phyloP scores from a whole-genome alignment of 2,113 vertebrate species.

The Cromileptes altivelis region DNA sequence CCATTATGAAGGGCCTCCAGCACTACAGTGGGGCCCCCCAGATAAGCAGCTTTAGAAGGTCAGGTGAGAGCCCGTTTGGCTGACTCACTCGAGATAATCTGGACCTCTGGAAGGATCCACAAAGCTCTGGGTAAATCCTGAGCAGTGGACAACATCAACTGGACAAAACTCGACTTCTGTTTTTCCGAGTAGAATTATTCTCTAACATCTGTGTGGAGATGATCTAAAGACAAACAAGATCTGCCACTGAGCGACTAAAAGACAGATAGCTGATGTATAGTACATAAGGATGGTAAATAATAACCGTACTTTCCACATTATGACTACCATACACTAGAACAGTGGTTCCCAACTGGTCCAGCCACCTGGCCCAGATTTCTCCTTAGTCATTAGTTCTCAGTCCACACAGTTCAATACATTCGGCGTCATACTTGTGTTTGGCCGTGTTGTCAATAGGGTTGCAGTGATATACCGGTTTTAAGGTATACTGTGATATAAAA shows the following conservation, averaged over 20 bases:
- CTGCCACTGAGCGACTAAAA: background rate
- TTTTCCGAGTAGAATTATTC: slow-evolving; percentile 9
- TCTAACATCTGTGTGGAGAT: background rate
- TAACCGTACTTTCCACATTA: no score
- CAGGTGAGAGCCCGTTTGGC: slow-evolving; percentile 71
- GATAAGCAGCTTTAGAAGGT: slow-evolving; percentile 75
- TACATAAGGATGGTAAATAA: no score
- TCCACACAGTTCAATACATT: no score
- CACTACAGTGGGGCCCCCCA: slow-evolving; percentile 42
- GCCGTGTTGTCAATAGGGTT: no score
- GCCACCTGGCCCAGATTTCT: no score
- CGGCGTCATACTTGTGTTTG: no score
- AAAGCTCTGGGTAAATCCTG: slow-evolving; percentile 49
- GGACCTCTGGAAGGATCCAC: slow-evolving; percentile 60
- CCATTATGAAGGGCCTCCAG: slow-evolving; percentile 61
- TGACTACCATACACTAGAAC: no score
- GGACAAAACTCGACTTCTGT: slow-evolving; percentile 18
- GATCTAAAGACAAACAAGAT: background rate
- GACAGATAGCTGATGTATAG: background rate
- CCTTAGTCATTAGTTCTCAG: no score
- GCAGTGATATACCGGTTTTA: no score
- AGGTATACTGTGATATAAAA: no score
- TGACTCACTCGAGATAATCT: slow-evolving; percentile 68
- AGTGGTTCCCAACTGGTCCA: no score
- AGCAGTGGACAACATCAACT: slow-evolving; percentile 26